Evolutionary conservation across 2,797 vertebrate species (phyloP).

Genomic region (Eremophila alpestris): DNA sequence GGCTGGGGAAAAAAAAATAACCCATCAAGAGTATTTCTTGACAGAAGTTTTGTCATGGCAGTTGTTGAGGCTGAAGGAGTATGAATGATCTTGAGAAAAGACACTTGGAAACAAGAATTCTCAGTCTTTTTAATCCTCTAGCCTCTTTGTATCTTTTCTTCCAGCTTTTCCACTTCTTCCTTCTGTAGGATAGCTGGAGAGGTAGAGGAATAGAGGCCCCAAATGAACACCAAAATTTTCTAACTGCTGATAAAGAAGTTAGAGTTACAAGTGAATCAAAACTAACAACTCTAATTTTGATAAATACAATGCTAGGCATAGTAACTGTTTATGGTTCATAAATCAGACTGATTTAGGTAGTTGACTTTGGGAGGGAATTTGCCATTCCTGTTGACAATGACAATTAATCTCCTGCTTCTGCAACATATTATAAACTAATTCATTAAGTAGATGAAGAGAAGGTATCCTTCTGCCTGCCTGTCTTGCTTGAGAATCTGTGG

Average conservation of each 20-base stretch:
- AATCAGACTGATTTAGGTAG: neutral
- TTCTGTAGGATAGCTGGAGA: neutral
- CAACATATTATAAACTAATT: neutral
- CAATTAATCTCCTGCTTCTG: neutral
- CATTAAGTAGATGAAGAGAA: neutral
- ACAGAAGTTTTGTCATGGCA: neutral
- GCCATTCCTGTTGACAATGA: neutral
- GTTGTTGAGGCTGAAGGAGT: neutral
- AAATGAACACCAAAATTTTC: neutral
- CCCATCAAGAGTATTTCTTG: neutral
- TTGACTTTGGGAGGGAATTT: neutral
- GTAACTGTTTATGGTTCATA: neutral
- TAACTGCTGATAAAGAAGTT: neutral
- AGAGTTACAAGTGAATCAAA: neutral
- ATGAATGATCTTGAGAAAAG: neutral
- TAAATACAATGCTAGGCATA: neutral
- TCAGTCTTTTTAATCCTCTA: neutral
- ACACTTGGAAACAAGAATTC: neutral
- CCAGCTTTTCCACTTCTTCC: neutral
- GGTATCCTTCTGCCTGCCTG: neutral
- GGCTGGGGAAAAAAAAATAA: neutral
- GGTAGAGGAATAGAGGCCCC: neutral
- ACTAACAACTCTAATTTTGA: neutral
- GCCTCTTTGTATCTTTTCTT: neutral
- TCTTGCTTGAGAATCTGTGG: neutral